Evolutionary conservation across 2,888 invertebrate genomes (phyloP).

Genomic region (Branchipolynoe longqiensis): DNA sequence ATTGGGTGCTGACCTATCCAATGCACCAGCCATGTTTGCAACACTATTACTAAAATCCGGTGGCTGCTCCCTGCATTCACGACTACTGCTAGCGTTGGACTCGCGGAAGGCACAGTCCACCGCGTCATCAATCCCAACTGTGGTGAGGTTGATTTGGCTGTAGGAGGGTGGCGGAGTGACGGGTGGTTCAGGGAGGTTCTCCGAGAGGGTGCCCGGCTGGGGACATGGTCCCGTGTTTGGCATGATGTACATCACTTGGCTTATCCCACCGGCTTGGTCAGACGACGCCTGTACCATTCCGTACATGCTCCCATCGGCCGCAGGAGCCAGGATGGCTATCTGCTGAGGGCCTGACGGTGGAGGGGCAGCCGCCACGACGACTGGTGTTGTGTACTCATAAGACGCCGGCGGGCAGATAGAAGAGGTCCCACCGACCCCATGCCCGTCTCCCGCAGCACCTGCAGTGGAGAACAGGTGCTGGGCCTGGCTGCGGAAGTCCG

Average conservation of each 20-base stretch:
- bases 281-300: conserved; percentile 55
- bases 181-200: conserved; percentile 7
- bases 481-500: conserved; percentile 16
- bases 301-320: conserved; percentile 17
- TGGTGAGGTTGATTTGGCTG: conserved; percentile 54
- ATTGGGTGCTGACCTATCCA: too few relatives aligned
- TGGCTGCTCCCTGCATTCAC: too few relatives aligned
- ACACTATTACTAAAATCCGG: too few relatives aligned
- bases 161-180: conserved; percentile 60
- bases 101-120: neutral
- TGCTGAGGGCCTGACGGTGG: conserved; percentile 39
- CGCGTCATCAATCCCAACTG: conserved; percentile 11
- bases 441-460: neutral
- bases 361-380: neutral
- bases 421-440: neutral
- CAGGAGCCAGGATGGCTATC: conserved; percentile 53
- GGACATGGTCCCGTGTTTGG: conserved; percentile 24
- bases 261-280: conserved; percentile 31
- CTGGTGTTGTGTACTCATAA: conserved; percentile 5
- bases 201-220: conserved; percentile 14
- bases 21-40: too few relatives aligned
- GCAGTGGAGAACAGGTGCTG: neutral
- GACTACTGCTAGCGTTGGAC: neutral
- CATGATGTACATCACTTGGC: conserved; percentile 59
- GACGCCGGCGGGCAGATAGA: conserved; percentile 29